Base-by-base conservation (phyloP, 2,888 invertebrate species). In the Mesochorus sp. region DNA sequence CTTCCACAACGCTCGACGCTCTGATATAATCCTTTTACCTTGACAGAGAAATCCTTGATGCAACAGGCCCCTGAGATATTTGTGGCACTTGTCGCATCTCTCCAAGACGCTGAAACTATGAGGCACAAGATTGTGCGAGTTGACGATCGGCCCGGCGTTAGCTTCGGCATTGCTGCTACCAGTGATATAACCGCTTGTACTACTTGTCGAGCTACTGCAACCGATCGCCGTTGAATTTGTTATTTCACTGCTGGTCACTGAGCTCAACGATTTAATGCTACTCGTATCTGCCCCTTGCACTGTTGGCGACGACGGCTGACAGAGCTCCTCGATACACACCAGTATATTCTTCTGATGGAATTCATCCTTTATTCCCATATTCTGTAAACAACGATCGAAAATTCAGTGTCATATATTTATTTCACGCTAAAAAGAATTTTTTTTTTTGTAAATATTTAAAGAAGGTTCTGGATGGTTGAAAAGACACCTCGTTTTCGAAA, bases 281-380 rank as follows among this genome's bases (percentile, higher is more conserved):
- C n/a, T n/a, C n/a, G n/a, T n/a, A n/a, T n/a, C n/a, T n/a, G n/a
- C n/a, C n/a, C 49, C 79, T 75, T 55, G 80, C 59, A 57, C 12
- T 37, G 37, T 84, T 82, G 55, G 77, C 57, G 85, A 80, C 66
- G 88, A 80, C 17, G 88, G 73, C 68, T 88, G 85, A 81, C 93
- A 92, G 68, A 95, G 91, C 88, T 95, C 95, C 86, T 94, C 94
- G 81, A 95, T 93, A 88, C 95, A 94, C 47, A 93, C 92, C 81
- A 95, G 90, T 84, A 95, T 93, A 64, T 94, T 93, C 86, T 93
- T 93, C 87, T 95, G 94, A 89, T 95, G 95, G 86, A 94, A 95
- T 81, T 94, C 94, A 91, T 95, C 95, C 88, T 94, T 94, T 85
- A 95, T 94, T 81, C 95, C 95, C 94, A 95, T 94, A 88, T 93